These are phyloP conservation scores for Aspiorhynchus laticeps DNA, from an alignment of 2,113 vertebrate genomes.

Conservation along the genomic window DNA sequence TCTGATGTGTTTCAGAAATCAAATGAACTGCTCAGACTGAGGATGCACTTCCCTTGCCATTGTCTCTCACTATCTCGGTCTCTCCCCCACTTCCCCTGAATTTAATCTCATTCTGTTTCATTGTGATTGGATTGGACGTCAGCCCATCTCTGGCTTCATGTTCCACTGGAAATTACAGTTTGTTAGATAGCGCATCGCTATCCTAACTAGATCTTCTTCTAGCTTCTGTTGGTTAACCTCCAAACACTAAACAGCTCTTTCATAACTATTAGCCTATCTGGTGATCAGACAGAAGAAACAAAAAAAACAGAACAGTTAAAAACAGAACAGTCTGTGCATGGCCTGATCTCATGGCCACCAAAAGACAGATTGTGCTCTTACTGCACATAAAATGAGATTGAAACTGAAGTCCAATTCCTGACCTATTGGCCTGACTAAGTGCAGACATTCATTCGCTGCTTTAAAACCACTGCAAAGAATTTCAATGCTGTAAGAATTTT, in stretches of 20 bases:
- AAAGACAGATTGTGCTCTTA: not conserved
- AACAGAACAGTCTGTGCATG: not conserved
- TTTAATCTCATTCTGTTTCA: slow-evolving; percentile 9
- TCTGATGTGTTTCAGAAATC: not conserved
- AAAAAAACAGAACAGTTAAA: not conserved
- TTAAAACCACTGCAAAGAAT: not conserved
- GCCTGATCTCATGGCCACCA: not conserved
- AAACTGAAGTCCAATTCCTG: slow-evolving; percentile 13
- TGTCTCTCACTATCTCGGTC: slow-evolving; percentile 11
- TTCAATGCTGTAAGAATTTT: not conserved
- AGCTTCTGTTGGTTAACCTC: not conserved
- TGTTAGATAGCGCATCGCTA: not conserved
- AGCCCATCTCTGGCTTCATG: not conserved
- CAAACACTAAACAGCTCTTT: not conserved
- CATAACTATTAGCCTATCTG: not conserved
- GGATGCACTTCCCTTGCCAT: slow-evolving; percentile 24
- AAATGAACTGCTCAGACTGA: slow-evolving; percentile 11
- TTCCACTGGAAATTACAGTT: not conserved
- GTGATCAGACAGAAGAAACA: not conserved
- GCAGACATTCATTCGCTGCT: not conserved
- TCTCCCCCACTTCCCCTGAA: slow-evolving; percentile 4
- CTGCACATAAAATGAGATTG: slow-evolving; percentile 11
- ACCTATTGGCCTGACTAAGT: not conserved
- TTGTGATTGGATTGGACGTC: slow-evolving; percentile 6
- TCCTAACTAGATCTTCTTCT: not conserved